phyloP scores from a whole-genome alignment of 2,888 invertebrate genomes.

The Leucophenga maculata region DNA sequence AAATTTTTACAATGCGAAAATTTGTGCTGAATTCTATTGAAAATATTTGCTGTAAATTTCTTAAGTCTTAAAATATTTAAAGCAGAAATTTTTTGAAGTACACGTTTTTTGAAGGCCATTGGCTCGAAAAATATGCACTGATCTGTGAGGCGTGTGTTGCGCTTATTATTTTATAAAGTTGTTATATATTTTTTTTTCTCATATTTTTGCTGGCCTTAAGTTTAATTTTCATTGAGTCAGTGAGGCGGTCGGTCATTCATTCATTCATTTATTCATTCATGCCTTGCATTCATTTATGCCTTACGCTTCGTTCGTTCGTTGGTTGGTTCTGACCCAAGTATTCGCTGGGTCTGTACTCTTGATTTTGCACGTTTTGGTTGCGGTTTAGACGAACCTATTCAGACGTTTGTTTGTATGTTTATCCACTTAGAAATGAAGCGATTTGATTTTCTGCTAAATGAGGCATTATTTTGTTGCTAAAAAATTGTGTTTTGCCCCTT shows the following conservation, averaged over 20 bases:
- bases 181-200: too few species aligned
- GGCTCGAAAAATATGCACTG: constrained; percentile 49
- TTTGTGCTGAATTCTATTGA: constrained; percentile 37
- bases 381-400: constrained; percentile 28
- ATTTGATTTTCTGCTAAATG: constrained; percentile 64
- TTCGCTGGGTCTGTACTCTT: constrained; percentile 9
- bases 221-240: constrained; percentile 49
- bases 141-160: constrained; percentile 62
- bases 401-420: constrained; percentile 58
- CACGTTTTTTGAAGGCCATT: neutral
- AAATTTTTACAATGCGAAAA: constrained; percentile 53
- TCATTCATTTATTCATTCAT: constrained; percentile 28
- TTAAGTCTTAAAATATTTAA: neutral
- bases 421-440: constrained; percentile 61
- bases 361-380: neutral
- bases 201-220: constrained; percentile 2
- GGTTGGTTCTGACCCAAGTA: neutral
- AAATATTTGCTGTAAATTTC: constrained; percentile 35
- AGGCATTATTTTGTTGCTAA: constrained; percentile 42
- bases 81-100: neutral
- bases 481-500: constrained; percentile 33
- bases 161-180: constrained; percentile 61
- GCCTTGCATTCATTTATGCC: constrained; percentile 55
- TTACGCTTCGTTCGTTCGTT: constrained; percentile 31
- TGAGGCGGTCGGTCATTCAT: neutral